A percentile compares a stretch with the other conserved stretches of the same genome.
Evolutionary conservation across 2,797 vertebrate genomes (phyloP).

Genomic region (Psittacula derbiana): DNA sequence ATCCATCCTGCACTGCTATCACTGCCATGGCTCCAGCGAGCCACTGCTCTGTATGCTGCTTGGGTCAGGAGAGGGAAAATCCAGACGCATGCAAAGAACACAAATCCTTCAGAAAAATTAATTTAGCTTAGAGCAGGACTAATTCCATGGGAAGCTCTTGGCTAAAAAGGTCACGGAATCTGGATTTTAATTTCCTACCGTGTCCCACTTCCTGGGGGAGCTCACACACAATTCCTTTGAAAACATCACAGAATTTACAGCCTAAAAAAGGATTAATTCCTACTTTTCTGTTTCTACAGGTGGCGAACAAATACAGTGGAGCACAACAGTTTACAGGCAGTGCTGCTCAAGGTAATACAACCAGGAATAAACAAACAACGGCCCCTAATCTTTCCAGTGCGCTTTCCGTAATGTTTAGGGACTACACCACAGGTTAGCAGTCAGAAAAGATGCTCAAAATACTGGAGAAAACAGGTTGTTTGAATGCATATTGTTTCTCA

Average conservation of each 20-base stretch:
- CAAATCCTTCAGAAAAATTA: constrained; percentile 8
- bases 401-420: background rate
- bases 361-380: background rate
- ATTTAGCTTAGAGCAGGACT: constrained; percentile 32
- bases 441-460: background rate
- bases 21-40: background rate
- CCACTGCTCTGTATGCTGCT: fast-evolving
- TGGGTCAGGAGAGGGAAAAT: background rate
- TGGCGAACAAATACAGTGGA: background rate
- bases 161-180: background rate
- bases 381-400: background rate
- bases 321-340: background rate
- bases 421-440: background rate
- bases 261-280: background rate
- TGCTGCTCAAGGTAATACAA: background rate
- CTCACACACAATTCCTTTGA: background rate
- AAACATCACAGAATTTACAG: background rate
- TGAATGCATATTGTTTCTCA: background rate
- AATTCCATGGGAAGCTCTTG: constrained; percentile 5
- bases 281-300: background rate
- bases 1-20: fast-evolving
- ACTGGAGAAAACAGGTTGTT: fast-evolving
- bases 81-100: background rate
- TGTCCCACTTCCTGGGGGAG: background rate
- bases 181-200: constrained; percentile 28